A percentile compares a stretch with the other conserved stretches of the same genome.
These are phyloP conservation scores for Aselliscus stoliczkanus DNA, from an alignment of 2,797 vertebrate genomes.

Conservation along the genomic window DNA sequence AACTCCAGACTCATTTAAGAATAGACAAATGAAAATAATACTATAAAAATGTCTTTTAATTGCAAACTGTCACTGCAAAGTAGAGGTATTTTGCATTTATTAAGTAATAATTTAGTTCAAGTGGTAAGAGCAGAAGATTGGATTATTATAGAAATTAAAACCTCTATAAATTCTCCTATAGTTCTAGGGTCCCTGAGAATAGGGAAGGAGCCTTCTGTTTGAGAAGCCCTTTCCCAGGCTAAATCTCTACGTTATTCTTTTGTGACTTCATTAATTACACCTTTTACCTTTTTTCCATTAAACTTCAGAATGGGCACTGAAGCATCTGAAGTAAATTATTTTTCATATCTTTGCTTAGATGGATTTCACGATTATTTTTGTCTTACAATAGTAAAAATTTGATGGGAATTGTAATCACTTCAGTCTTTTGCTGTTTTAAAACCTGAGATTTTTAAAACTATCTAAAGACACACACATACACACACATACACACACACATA, in stretches of 20 bases:
- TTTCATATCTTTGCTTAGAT: not conserved
- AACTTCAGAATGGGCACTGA: not conserved
- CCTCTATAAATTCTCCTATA: not conserved
- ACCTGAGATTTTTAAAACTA: not conserved
- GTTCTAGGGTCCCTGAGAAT: not conserved
- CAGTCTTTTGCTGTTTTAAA: not conserved
- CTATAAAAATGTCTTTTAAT: not conserved
- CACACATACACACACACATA: too few relatives aligned
- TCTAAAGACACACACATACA: not conserved
- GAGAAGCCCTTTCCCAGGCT: not conserved
- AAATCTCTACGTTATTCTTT: not conserved
- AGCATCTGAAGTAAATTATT: not conserved
- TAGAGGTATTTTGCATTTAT: not conserved
- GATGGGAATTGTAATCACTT: not conserved
- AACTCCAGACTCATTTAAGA: not conserved
- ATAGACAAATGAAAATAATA: not conserved
- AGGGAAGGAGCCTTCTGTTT: not conserved
- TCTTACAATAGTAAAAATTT: not conserved
- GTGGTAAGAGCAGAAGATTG: not conserved
- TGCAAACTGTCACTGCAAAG: not conserved
- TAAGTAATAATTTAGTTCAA: not conserved
- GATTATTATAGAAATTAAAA: not conserved
- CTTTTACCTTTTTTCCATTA: constrained; percentile 3
- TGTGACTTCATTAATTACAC: not conserved
- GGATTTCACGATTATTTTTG: not conserved